Percentiles rank a stretch among this genome's conserved stretches.
Conservation (phyloP, 1,140 invertebrate genomes). For the Leguminivora glycinivorella region DNA sequence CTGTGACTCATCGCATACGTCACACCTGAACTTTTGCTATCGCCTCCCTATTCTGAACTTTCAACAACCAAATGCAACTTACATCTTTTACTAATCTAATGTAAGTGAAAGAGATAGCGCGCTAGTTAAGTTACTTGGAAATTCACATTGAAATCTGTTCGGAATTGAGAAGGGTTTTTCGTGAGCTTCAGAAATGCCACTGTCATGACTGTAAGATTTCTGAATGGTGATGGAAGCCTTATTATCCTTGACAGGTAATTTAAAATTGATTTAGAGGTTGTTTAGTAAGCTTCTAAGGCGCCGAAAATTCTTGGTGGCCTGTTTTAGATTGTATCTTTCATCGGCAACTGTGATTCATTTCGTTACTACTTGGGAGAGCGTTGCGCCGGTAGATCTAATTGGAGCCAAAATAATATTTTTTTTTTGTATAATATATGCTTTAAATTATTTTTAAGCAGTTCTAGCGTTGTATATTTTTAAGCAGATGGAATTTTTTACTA, state of each 20-base stretch:
- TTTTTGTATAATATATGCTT: too few relatives aligned
- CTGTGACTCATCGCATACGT: constrained; percentile 51
- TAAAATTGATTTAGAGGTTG: constrained; percentile 7
- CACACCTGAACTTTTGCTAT: constrained; percentile 12
- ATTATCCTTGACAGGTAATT: constrained; percentile 4
- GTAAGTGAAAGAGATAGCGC: not conserved
- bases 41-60: constrained; percentile 8
- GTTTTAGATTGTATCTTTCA: constrained; percentile 4
- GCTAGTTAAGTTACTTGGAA: not conserved
- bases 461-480: too few relatives aligned
- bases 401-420: too few relatives aligned
- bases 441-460: too few relatives aligned
- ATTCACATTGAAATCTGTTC: not conserved
- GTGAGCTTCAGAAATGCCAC: constrained; percentile 8
- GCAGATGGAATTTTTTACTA: too few relatives aligned
- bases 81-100: not conserved
- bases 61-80: not conserved
- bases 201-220: not conserved
- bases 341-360: constrained; percentile 4
- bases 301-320: constrained; percentile 5
- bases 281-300: not conserved
- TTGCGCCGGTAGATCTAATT: not conserved
- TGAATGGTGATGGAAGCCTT: constrained; percentile 18
- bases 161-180: not conserved
- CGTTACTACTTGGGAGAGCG: not conserved